Evolutionary conservation across 2,888 invertebrate species (phyloP), one percentile per base, ranked within the genome.

Genomic region (Troides helena): DNA sequence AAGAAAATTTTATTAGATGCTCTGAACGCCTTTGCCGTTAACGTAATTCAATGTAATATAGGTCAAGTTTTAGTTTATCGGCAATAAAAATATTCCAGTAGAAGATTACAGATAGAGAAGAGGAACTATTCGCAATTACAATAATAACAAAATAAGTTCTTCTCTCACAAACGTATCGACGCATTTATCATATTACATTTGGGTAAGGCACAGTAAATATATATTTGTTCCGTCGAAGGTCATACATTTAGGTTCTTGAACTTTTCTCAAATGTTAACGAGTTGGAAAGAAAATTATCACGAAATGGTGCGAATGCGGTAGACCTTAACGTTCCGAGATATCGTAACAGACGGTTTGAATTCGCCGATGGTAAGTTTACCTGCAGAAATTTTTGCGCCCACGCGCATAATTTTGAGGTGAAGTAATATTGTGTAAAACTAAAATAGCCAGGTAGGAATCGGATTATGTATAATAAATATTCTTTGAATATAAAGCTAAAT

Each of bases 381-480:
- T 88, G 87, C 87, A 88, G 83, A 89, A 88, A 89, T 89, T 90
- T 90, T 86, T 84, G 88, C 87, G 85, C 89, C 88, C 84, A 88
- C 89, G 81, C 83, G 72, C 39, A 67, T 68, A 68, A 67, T 68
- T 68, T 62, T 62, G 62, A 25, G 25, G 30, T 68, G 62, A 62
- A 57, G 57, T 62, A 67, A 60, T 50, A 60, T 46, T 61, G 61
- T 14, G 39, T n/a, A 53, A 53, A 53, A 12, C 57, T 58, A 58
- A 21, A 23, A 58, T 23, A 2, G 23, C 23, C 23, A 58, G 57
- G 23, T 58, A 58, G 23, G 57, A 21, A 58, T 23, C n/a, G 8
- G 23, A n/a, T 53, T 53, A n/a, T 53, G 18, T 7, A 53, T 53
- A 53, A n/a, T 53, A 53, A 53, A n/a, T 1, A n/a, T 53, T 53